Percentiles rank a stretch among this genome's conserved stretches.
Evolutionary conservation across 2,888 invertebrate genomes (phyloP).

Genomic region (Boloria selene): DNA sequence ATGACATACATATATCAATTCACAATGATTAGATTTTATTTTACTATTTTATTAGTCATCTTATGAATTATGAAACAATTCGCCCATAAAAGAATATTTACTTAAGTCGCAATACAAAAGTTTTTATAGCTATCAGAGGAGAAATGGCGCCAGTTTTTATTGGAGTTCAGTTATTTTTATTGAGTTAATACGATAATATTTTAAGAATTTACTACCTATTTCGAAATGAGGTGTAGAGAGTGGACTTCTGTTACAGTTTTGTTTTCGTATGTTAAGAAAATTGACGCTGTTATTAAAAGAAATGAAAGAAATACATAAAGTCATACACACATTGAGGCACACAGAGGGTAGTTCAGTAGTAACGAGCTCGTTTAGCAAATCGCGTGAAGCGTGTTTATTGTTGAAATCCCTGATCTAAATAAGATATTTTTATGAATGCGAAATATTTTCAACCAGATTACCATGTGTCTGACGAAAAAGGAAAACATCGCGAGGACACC

Average conservation of each 20-base stretch:
- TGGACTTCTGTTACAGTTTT: not conserved
- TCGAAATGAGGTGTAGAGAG: not conserved
- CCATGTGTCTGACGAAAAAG: no score
- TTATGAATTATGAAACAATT: constrained; percentile 41
- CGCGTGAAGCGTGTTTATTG: no score
- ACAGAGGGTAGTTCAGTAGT: no score
- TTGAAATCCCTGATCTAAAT: no score
- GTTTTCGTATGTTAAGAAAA: no score
- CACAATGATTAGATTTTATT: not conserved
- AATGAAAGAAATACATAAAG: no score
- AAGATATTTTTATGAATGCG: no score
- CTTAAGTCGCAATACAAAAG: constrained; percentile 31
- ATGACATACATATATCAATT: not conserved
- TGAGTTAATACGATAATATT: constrained; percentile 27
- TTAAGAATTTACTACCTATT: constrained; percentile 11
- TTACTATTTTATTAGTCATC: constrained; percentile 22
- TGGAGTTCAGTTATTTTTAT: constrained; percentile 34
- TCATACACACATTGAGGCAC: no score
- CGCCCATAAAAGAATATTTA: constrained; percentile 36
- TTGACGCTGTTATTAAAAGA: no score
- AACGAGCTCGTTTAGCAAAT: no score
- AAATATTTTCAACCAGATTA: no score
- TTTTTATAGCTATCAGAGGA: constrained; percentile 36
- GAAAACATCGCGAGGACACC: no score
- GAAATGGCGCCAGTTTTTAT: constrained; percentile 33